Conservation (phyloP, 2,888 invertebrate genomes). For the Arrhopalites spinosus region DNA sequence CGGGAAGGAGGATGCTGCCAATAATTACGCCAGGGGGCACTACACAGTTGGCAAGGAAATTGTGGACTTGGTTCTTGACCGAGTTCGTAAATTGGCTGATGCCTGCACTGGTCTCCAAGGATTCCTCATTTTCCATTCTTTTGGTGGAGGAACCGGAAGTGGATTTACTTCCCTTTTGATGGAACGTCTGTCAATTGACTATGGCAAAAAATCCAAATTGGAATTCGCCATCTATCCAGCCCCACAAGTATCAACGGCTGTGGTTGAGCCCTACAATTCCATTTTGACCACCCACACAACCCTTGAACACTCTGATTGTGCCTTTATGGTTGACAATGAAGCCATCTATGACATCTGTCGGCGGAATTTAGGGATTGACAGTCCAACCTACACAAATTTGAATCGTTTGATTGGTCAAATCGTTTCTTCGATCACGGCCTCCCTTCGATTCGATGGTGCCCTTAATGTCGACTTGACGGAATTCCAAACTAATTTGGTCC, state of each 20-base stretch:
- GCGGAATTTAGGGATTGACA: conserved; percentile 90
- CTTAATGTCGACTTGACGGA: conserved; percentile 91
- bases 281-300: conserved; percentile 39
- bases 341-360: conserved; percentile 77
- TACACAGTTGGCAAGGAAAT: conserved; percentile 78
- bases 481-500: conserved; percentile 76
- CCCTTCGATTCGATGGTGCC: conserved; percentile 89
- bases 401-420: conserved; percentile 95
- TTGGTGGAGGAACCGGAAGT: conserved; percentile 84
- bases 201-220: conserved; percentile 83
- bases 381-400: conserved; percentile 94
- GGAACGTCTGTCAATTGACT: conserved; percentile 82
- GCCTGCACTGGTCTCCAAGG: conserved; percentile 63
- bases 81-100: conserved; percentile 62
- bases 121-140: conserved; percentile 87
- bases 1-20: conserved; percentile 92
- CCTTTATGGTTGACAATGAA: conserved; percentile 96
- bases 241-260: conserved; percentile 63
- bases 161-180: conserved; percentile 87
- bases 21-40: conserved; percentile 96
- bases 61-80: conserved; percentile 62
- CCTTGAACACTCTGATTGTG: conserved; percentile 83
- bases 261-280: conserved; percentile 43
- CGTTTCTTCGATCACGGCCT: conserved; percentile 89
- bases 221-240: conserved; percentile 92